Conservation (phyloP, 1,140 invertebrate genomes). For the Drosophila pseudoobscura region DNA sequence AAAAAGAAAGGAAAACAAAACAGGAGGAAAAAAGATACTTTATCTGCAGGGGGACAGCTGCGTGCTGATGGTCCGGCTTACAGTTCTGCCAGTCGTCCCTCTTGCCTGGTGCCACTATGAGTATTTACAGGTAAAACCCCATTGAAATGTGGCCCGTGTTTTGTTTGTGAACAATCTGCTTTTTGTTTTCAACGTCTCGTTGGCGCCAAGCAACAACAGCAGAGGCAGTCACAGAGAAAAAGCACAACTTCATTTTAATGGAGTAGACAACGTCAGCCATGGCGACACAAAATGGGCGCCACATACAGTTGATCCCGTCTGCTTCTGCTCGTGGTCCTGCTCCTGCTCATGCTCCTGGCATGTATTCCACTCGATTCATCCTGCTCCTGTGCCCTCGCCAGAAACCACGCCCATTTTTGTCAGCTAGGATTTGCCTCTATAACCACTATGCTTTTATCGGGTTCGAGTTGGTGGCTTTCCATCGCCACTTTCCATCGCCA, state of each 20-base stretch:
- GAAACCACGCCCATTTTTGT: conserved; percentile 25
- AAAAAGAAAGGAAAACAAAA: conserved; percentile 13
- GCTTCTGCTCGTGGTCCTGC: not conserved
- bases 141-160: conserved; percentile 76
- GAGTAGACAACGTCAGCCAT: conserved; percentile 62
- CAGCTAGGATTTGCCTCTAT: conserved; percentile 9
- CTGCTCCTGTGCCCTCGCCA: conserved; percentile 1
- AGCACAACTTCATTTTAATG: conserved; percentile 67
- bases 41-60: conserved; percentile 53
- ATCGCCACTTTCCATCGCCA: not conserved
- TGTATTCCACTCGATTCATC: not conserved
- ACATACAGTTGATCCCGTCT: conserved; percentile 3
- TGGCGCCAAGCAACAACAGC: conserved; percentile 55
- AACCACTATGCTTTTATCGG: conserved; percentile 3
- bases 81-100: conserved; percentile 32
- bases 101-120: conserved; percentile 19
- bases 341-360: too few relatives aligned
- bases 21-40: conserved; percentile 59
- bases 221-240: conserved; percentile 26
- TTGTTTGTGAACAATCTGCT: conserved; percentile 78
- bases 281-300: conserved; percentile 70
- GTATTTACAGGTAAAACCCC: conserved; percentile 77
- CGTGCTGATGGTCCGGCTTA: conserved; percentile 31
- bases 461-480: conserved; percentile 14
- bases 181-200: conserved; percentile 78